phyloP scores from a whole-genome alignment of 1,140 invertebrate species.

The Ridgeia piscesae region DNA sequence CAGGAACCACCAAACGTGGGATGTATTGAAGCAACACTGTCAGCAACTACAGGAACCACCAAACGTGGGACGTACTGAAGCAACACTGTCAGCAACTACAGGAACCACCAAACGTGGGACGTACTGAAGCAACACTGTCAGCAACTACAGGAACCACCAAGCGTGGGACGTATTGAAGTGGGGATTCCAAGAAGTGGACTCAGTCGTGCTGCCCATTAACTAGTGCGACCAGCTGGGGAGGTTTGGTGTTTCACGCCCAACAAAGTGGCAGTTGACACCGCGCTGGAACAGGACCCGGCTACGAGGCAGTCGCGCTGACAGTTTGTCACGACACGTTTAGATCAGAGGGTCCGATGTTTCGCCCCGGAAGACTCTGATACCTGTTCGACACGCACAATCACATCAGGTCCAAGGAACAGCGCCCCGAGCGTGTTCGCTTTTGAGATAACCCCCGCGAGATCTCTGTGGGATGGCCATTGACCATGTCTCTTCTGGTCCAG shows the following conservation, averaged over 20 bases:
- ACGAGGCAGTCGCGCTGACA: neutral
- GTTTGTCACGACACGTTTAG: neutral
- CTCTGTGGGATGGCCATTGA: neutral
- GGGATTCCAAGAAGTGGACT: neutral
- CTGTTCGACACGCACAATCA: neutral
- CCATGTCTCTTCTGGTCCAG: neutral
- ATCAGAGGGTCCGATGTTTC: neutral
- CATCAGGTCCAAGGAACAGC: neutral
- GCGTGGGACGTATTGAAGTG: neutral
- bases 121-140: no score
- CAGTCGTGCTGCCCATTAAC: neutral
- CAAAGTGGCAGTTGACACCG: neutral
- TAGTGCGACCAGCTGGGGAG: neutral
- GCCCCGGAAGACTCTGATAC: neutral
- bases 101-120: no score
- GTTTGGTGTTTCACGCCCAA: neutral
- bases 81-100: no score
- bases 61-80: no score
- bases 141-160: neutral
- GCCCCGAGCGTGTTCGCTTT: neutral
- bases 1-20: no score
- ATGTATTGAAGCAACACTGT: no score
- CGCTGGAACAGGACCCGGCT: neutral
- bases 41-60: no score
- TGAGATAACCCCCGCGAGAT: neutral